These are phyloP conservation scores for Eudorcas thomsonii DNA, from an alignment of 2,113 vertebrate species.

Conservation along the genomic window DNA sequence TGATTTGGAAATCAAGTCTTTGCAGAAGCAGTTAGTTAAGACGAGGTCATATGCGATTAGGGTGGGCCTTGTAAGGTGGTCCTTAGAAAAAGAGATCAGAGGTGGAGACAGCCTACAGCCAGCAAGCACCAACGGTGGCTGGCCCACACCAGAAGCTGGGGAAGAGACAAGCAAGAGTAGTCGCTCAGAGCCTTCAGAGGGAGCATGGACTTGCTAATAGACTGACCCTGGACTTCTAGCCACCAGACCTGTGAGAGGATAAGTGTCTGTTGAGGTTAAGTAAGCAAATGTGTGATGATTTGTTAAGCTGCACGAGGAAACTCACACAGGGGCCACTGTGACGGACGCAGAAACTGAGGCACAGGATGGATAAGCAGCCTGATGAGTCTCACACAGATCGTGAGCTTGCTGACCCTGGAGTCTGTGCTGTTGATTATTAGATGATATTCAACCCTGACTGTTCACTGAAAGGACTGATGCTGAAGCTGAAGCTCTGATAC, in stretches of 20 bases:
- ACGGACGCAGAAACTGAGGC: neutral
- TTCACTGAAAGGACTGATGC: neutral
- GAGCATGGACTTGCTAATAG: neutral
- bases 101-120: rapidly evolving
- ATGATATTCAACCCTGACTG: neutral
- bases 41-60: neutral
- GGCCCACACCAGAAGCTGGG: neutral
- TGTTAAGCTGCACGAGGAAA: neutral
- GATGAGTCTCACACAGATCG: rapidly evolving
- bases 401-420: too few species aligned
- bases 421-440: neutral
- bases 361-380: neutral
- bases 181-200: neutral
- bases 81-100: neutral
- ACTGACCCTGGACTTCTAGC: neutral
- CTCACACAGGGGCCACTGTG: neutral
- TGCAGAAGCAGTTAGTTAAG: neutral
- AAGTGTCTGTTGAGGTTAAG: neutral
- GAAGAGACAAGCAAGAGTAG: neutral
- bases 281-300: neutral
- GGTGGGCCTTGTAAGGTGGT: neutral
- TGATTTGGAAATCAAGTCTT: neutral
- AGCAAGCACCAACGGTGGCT: neutral
- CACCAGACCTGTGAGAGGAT: neutral
- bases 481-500: neutral